Evolutionary conservation across 2,113 vertebrate genomes (phyloP).

Genomic region (Periophthalmodon schlosseri): DNA sequence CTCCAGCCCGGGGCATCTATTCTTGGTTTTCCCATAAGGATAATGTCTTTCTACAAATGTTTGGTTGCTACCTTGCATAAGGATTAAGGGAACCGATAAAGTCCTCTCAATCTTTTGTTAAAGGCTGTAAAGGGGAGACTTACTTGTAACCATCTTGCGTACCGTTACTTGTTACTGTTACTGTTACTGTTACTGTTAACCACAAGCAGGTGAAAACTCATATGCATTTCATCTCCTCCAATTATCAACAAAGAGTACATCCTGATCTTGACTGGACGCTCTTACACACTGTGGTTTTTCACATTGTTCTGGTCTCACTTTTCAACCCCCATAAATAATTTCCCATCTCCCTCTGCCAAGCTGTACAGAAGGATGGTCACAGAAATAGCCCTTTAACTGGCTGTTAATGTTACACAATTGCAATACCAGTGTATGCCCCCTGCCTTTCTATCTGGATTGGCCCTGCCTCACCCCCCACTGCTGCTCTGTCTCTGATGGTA

Average conservation of each 20-base stretch:
- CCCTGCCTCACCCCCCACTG: conserved; percentile 17
- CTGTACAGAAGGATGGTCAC: conserved; percentile 37
- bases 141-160: background rate
- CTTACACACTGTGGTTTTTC: background rate
- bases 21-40: conserved; percentile 69
- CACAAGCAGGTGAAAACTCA: conserved; percentile 5
- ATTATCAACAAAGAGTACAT: background rate
- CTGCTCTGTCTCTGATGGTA: conserved; percentile 38
- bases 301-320: conserved; percentile 13
- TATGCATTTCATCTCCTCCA: background rate
- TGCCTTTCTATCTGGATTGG: conserved; percentile 43
- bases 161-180: too few relatives aligned
- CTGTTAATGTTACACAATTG: conserved; percentile 59
- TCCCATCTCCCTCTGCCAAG: conserved; percentile 38
- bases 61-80: conserved; percentile 40
- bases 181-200: too few relatives aligned
- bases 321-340: conserved; percentile 1
- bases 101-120: background rate
- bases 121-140: conserved; percentile 19
- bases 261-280: background rate
- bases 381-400: conserved; percentile 62
- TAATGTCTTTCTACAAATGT: conserved; percentile 64
- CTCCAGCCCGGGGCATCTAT: conserved; percentile 61
- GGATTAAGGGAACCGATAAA: conserved; percentile 12
- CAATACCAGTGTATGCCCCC: conserved; percentile 23